phyloP scores from a whole-genome alignment of 1,140 invertebrate species.

The Yoshiicerus persimilis region DNA sequence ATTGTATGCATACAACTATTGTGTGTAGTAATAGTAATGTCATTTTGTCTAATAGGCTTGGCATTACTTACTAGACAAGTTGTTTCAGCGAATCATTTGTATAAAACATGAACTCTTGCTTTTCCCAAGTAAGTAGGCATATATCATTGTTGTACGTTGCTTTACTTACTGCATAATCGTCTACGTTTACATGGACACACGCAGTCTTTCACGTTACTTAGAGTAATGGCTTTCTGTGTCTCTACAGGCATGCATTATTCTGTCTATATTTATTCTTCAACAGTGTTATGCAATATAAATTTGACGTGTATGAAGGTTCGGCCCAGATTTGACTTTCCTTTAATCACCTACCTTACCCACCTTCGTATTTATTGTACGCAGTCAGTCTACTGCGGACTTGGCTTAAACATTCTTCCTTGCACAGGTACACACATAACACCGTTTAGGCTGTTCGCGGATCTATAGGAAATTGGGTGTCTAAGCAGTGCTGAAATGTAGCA shows the following conservation, averaged over 20 bases:
- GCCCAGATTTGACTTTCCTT: background rate
- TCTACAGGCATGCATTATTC: background rate
- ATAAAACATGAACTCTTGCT: background rate
- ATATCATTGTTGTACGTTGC: background rate
- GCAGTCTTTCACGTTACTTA: background rate
- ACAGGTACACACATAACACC: no score
- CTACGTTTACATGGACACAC: background rate
- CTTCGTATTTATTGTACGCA: background rate
- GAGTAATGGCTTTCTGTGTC: background rate
- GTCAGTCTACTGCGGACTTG: background rate
- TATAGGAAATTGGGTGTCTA: background rate
- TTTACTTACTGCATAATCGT: background rate
- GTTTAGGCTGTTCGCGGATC: no score
- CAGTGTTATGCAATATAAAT: background rate
- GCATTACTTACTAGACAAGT: background rate
- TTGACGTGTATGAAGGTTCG: slow-evolving; percentile 11
- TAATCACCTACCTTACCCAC: background rate
- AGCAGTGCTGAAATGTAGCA: background rate
- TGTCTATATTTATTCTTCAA: background rate
- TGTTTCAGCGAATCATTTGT: background rate
- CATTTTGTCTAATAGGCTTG: background rate
- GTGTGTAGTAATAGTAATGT: background rate
- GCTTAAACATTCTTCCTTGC: no score
- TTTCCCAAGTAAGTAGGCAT: background rate
- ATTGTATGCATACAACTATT: background rate